Percentiles rank a stretch among this genome's conserved stretches.
These are phyloP conservation scores for Harmothoe impar DNA, from an alignment of 2,888 invertebrate genomes.

Conservation along the genomic window DNA sequence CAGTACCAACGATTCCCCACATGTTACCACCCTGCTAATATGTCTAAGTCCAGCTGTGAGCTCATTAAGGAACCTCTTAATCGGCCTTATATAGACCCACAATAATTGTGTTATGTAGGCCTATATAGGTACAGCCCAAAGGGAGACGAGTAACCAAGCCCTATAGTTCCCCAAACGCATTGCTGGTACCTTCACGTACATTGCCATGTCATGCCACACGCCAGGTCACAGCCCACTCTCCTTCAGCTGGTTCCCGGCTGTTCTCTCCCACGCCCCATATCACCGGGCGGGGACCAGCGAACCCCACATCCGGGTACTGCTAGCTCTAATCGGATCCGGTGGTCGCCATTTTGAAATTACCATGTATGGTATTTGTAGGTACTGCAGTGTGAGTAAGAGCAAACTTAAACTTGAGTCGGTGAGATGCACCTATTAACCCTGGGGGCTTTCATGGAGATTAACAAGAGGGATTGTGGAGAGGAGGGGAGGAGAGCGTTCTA, in stretches of 20 bases:
- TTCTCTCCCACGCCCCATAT: not conserved
- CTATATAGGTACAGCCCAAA: too few relatives aligned
- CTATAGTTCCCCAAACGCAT: too few relatives aligned
- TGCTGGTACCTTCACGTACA: too few relatives aligned
- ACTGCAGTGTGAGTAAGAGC: not conserved
- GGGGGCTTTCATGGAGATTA: not conserved
- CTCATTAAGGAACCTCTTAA: too few relatives aligned
- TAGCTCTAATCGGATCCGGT: constrained; percentile 12
- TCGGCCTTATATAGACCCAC: too few relatives aligned
- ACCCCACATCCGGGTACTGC: not conserved
- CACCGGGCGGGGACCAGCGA: not conserved
- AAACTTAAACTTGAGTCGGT: not conserved
- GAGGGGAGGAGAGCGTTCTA: not conserved
- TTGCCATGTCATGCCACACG: not conserved
- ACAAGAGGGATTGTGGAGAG: not conserved
- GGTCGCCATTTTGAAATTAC: not conserved
- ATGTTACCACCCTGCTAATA: too few relatives aligned
- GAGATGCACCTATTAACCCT: not conserved
- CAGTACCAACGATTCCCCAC: too few relatives aligned
- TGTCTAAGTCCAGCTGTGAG: too few relatives aligned
- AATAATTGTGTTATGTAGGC: too few relatives aligned
- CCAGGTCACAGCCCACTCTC: not conserved
- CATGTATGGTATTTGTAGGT: not conserved
- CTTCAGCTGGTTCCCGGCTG: not conserved
- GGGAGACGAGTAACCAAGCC: too few relatives aligned